A percentile compares a stretch with the other conserved stretches of the same genome.
These are phyloP conservation scores for Sitobion miscanthi DNA, from an alignment of 1,140 invertebrate species.

Conservation along the genomic window DNA sequence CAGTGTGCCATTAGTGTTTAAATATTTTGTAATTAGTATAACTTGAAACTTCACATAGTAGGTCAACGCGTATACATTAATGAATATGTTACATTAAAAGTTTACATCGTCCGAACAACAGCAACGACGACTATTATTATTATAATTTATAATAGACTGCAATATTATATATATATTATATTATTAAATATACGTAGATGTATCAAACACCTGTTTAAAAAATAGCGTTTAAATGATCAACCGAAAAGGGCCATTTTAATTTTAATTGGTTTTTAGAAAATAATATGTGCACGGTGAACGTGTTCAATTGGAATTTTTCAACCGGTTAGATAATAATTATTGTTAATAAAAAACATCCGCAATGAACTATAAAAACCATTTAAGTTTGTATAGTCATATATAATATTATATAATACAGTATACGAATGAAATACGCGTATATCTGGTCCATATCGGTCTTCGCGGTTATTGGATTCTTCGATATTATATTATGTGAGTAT, in stretches of 20 bases:
- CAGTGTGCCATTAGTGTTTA: neutral
- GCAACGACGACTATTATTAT: neutral
- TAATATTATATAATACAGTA: neutral
- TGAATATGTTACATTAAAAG: slow-evolving; percentile 1
- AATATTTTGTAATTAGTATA: slow-evolving; percentile 4
- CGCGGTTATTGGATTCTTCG: neutral
- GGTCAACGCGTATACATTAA: slow-evolving; percentile 29
- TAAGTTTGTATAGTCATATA: neutral
- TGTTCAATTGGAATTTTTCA: neutral
- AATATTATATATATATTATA: neutral
- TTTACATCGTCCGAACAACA: neutral
- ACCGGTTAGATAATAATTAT: slow-evolving; percentile 28
- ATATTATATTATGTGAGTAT: neutral
- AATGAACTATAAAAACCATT: slow-evolving; percentile 19
- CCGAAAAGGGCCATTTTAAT: neutral
- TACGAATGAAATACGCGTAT: neutral
- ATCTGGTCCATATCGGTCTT: neutral
- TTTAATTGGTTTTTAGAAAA: neutral
- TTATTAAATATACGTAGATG: neutral
- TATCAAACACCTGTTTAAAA: slow-evolving; percentile 19
- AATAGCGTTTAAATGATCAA: neutral
- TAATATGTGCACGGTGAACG: neutral
- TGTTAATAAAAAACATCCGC: neutral
- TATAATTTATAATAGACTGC: neutral
- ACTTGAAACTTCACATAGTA: neutral